These are phyloP conservation scores for Ethmia dodecea DNA, from an alignment of 2,888 invertebrate species.

Conservation along the genomic window DNA sequence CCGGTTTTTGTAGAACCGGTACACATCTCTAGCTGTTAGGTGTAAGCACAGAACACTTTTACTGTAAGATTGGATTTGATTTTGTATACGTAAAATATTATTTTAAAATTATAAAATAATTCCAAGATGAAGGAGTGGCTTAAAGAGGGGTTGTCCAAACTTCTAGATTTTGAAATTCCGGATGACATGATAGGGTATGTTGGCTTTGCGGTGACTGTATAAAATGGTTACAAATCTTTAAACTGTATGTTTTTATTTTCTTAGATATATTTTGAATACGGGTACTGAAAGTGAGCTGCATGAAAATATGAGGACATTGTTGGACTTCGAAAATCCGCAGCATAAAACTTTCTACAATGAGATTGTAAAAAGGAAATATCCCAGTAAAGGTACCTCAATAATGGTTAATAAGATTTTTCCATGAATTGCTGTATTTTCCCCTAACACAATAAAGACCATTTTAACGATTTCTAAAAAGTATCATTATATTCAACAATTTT, in stretches of 20 bases:
- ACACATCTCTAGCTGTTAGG: no score
- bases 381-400: slow-evolving; percentile 51
- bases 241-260: slow-evolving; percentile 25
- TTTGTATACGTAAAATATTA: no score
- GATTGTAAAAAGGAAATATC: slow-evolving; percentile 74
- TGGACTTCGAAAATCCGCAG: slow-evolving; percentile 81
- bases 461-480: no score
- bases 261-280: slow-evolving; percentile 87
- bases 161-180: slow-evolving; percentile 83
- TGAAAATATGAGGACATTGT: slow-evolving; percentile 85
- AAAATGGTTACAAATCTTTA: slow-evolving; percentile 13
- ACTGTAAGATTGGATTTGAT: no score
- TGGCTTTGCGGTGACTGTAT: slow-evolving; percentile 2
- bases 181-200: slow-evolving; percentile 82
- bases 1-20: no score
- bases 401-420: no score
- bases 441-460: no score
- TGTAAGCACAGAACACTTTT: no score
- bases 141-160: slow-evolving; percentile 78
- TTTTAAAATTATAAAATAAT: no score
- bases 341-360: slow-evolving; percentile 83
- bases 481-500: no score
- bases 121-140: slow-evolving; percentile 83
- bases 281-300: slow-evolving; percentile 83
- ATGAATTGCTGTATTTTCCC: slow-evolving; percentile 5